phyloP scores from a whole-genome alignment of 1,140 invertebrate species.

The Zaprionus camerounensis region DNA sequence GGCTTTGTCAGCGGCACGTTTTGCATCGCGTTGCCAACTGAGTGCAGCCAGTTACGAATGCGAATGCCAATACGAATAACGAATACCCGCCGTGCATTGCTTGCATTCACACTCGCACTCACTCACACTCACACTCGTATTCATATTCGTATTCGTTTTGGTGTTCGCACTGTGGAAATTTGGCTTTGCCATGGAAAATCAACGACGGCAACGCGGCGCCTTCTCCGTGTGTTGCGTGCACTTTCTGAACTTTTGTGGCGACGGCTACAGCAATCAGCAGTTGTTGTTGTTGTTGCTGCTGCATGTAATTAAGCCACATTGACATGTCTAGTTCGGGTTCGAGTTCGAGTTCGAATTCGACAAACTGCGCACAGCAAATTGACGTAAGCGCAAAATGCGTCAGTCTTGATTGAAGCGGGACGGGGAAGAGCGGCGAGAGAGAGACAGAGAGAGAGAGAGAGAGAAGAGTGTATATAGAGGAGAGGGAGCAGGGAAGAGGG shows the following conservation, averaged over 20 bases:
- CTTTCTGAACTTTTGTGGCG: slow-evolving; percentile 68
- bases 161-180: slow-evolving; percentile 26
- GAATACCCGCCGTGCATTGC: slow-evolving; percentile 8
- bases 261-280: slow-evolving; percentile 47
- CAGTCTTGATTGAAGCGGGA: slow-evolving; percentile 47
- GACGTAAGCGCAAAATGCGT: slow-evolving; percentile 73
- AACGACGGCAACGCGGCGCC: slow-evolving; percentile 43
- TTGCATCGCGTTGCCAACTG: slow-evolving; percentile 42
- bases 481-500: not conserved
- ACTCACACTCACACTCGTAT: not conserved
- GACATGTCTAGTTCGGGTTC: slow-evolving; percentile 75
- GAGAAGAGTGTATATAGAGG: not conserved
- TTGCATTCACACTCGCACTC: not conserved
- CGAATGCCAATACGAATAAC: slow-evolving; percentile 6
- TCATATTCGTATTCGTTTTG: slow-evolving; percentile 43
- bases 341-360: slow-evolving; percentile 48
- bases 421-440: not conserved
- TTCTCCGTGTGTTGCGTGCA: slow-evolving; percentile 62
- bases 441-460: not conserved
- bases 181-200: slow-evolving; percentile 41
- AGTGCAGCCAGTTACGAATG: slow-evolving; percentile 18
- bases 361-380: slow-evolving; percentile 61
- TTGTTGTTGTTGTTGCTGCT: slow-evolving; percentile 33
- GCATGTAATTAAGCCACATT: slow-evolving; percentile 78
- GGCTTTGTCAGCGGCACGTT: slow-evolving; percentile 66